phyloP scores from a whole-genome alignment of 1,140 invertebrate species.

The Hermetia illucens region DNA sequence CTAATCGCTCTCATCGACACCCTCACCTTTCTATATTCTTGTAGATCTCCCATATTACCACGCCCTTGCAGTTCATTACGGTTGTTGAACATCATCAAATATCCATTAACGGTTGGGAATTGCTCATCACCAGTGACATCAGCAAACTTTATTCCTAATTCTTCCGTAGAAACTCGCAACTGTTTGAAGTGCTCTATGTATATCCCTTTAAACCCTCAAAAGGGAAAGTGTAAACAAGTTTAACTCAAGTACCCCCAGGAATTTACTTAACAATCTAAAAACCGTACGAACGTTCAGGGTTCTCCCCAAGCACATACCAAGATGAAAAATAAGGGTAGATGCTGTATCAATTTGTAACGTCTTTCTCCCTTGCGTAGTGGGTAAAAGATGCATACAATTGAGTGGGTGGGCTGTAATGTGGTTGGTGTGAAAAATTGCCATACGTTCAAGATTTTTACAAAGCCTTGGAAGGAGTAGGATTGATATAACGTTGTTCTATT shows the following conservation, averaged over 20 bases:
- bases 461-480: no score
- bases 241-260: no score
- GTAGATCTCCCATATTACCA: no score
- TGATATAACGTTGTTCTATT: no score
- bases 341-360: neutral
- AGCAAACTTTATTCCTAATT: neutral
- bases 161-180: neutral
- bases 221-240: no score
- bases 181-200: neutral
- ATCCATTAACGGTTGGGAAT: neutral
- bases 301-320: neutral
- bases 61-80: no score
- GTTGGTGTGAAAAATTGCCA: constrained; percentile 30
- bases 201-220: no score
- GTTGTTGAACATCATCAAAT: neutral
- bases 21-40: no score
- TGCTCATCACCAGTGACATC: neutral
- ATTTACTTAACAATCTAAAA: no score
- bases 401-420: neutral
- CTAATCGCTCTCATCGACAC: no score
- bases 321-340: neutral
- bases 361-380: neutral
- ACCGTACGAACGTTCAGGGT: neutral
- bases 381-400: no score
- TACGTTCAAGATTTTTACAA: constrained; percentile 13